These are phyloP conservation scores for Drosophila erecta DNA, from an alignment of 1,140 invertebrate species.

Conservation along the genomic window DNA sequence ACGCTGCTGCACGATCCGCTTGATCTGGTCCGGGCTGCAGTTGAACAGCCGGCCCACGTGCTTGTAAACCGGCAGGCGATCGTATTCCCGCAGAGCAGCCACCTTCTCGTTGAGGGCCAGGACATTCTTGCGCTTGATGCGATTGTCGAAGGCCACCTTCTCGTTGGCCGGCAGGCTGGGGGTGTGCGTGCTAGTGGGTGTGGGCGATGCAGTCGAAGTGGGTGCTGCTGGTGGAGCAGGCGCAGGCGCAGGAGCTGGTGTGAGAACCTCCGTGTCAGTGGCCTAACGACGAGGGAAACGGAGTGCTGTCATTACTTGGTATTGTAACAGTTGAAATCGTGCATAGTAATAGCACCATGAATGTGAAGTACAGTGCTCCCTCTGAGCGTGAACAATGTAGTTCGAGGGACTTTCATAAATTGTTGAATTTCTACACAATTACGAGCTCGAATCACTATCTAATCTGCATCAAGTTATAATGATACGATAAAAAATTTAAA, in stretches of 20 bases:
- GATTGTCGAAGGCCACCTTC: conserved; percentile 77
- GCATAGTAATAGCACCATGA: background rate
- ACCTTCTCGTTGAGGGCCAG: conserved; percentile 80
- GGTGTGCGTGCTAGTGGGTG: conserved; percentile 5
- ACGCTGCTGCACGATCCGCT: conserved; percentile 78
- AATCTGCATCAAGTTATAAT: no score
- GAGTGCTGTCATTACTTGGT: no score
- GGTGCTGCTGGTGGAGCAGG: conserved; percentile 10
- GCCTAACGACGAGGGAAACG: conserved; percentile 3
- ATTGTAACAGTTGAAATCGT: background rate
- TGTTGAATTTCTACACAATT: no score
- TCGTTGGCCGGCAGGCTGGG: conserved; percentile 62
- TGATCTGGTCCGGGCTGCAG: conserved; percentile 83
- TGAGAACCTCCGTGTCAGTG: conserved; percentile 23
- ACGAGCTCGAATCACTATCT: no score
- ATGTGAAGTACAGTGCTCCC: background rate
- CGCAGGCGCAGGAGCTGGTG: conserved; percentile 30
- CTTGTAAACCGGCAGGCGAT: conserved; percentile 75
- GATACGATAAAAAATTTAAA: no score
- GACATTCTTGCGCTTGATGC: conserved; percentile 82
- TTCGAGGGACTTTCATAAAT: no score
- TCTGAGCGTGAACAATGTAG: no score
- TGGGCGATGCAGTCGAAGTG: conserved; percentile 7
- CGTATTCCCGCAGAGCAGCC: conserved; percentile 75
- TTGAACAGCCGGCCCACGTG: conserved; percentile 78